Percentiles rank a stretch among this genome's conserved stretches.
These are phyloP conservation scores for Melitaea cinxia DNA, from an alignment of 1,140 invertebrate species.

Conservation along the genomic window DNA sequence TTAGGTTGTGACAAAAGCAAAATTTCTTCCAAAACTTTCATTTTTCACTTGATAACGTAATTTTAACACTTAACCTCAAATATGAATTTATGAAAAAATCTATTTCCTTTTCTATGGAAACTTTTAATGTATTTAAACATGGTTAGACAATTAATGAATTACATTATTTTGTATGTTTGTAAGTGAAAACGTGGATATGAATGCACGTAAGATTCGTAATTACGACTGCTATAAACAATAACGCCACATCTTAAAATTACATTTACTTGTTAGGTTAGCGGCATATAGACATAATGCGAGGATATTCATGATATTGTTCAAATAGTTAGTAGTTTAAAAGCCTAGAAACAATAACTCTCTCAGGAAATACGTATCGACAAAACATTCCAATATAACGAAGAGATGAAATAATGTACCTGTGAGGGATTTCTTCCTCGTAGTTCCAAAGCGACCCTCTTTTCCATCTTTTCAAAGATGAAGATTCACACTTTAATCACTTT, in stretches of 20 bases:
- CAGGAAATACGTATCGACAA: conserved; percentile 81
- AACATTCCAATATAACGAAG: conserved; percentile 77
- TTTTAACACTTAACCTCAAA: conserved; percentile 78
- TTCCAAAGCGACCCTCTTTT: conserved; percentile 95
- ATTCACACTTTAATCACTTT: conserved; percentile 64
- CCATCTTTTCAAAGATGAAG: conserved; percentile 84
- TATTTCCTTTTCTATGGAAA: conserved; percentile 19
- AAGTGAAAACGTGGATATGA: conserved; percentile 64
- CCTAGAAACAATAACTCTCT: conserved; percentile 46
- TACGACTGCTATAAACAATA: conserved; percentile 52
- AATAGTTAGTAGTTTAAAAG: conserved; percentile 13
- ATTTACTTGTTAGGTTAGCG: conserved; percentile 22
- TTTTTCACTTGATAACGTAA: conserved; percentile 28
- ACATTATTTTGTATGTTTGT: conserved; percentile 11
- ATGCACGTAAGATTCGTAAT: conserved; percentile 76
- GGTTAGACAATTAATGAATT: not conserved
- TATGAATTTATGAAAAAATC: conserved; percentile 41
- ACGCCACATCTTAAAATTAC: conserved; percentile 63
- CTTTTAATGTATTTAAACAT: not conserved
- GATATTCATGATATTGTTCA: conserved; percentile 8
- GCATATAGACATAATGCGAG: conserved; percentile 2
- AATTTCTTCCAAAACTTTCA: conserved; percentile 22
- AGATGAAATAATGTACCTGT: conserved; percentile 86
- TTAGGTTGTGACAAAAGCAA: not conserved
- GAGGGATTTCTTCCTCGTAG: conserved; percentile 90